These are phyloP conservation scores for Bufo gargarizans DNA, from an alignment of 2,113 vertebrate species.

Conservation along the genomic window DNA sequence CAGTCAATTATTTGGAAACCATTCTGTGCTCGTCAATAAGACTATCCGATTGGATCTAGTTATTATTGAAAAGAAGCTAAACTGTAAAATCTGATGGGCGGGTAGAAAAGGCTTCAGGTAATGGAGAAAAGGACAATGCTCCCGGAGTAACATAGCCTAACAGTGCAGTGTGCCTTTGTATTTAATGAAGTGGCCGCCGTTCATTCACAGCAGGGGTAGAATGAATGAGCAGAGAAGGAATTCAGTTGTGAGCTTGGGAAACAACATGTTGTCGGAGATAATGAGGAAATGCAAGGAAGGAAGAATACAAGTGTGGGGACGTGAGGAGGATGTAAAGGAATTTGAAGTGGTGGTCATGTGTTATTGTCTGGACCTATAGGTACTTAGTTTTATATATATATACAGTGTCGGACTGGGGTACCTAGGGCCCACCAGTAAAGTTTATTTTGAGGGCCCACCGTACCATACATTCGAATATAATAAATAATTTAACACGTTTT, in stretches of 20 bases:
- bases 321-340: conserved; percentile 30
- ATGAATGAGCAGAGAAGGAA: conserved; percentile 24
- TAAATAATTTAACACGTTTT: too few species aligned
- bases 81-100: background rate
- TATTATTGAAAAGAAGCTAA: background rate
- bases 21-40: too few species aligned
- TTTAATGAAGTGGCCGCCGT: conserved; percentile 11
- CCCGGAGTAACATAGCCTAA: background rate
- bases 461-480: too few species aligned
- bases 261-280: conserved; percentile 17
- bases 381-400: background rate
- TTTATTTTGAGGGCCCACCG: too few species aligned
- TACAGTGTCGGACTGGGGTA: too few species aligned
- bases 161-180: background rate
- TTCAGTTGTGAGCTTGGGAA: background rate
- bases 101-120: background rate
- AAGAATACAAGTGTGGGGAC: background rate
- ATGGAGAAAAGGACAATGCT: background rate
- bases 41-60: background rate
- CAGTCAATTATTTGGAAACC: too few species aligned
- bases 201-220: conserved; percentile 11
- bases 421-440: too few species aligned
- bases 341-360: background rate
- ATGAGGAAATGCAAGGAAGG: conserved; percentile 15
- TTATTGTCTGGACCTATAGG: background rate